Conservation (phyloP, 2,113 vertebrate species). For the Grammomys dolichurus region DNA sequence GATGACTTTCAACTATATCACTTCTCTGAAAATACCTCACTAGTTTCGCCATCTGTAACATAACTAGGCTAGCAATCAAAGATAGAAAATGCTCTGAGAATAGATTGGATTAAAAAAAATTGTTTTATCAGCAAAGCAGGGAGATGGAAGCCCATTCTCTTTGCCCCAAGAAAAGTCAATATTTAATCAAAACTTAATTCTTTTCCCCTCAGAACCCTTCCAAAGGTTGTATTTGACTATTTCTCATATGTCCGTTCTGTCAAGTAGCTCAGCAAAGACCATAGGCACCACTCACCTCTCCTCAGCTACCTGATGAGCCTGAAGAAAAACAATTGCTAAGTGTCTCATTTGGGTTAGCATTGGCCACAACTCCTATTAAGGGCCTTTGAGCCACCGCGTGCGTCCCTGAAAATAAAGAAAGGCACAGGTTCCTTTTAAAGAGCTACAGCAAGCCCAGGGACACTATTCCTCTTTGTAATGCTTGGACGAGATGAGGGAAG, state of each 20-base stretch:
- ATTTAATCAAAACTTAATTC: conserved; percentile 49
- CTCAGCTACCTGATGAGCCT: not conserved
- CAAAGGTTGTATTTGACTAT: conserved; percentile 33
- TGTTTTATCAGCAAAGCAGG: conserved; percentile 43
- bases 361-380: not conserved
- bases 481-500: not conserved
- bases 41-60: conserved; percentile 24
- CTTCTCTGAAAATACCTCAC: conserved; percentile 29
- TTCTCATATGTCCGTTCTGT: conserved; percentile 37
- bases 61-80: not conserved
- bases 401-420: not conserved
- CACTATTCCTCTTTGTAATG: not conserved
- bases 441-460: not conserved
- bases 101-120: conserved; percentile 56
- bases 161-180: conserved; percentile 57
- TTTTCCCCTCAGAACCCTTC: not conserved
- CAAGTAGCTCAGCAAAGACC: conserved; percentile 13
- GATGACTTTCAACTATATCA: conserved; percentile 5
- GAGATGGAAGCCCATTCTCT: not conserved
- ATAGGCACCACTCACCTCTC: not conserved
- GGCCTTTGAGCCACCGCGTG: not conserved
- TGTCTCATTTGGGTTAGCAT: not conserved
- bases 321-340: not conserved
- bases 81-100: conserved; percentile 6
- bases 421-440: not conserved